Evolutionary conservation across 2,888 invertebrate species (phyloP).

Genomic region (Catocala fraxini): DNA sequence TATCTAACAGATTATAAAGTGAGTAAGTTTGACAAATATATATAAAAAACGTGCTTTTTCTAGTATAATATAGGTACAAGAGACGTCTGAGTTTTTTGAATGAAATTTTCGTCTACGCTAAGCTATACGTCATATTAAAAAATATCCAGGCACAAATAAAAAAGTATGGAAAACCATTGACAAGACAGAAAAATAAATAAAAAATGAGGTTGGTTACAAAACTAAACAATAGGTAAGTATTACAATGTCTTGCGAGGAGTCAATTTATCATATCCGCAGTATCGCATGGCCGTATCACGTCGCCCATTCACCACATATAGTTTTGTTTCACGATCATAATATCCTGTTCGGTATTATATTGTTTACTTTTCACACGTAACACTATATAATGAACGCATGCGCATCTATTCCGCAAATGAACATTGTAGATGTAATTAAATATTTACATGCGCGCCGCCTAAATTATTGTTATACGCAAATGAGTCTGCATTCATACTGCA

Average conservation of each 20-base stretch:
- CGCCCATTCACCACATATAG: constrained; percentile 75
- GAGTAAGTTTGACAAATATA: too few species aligned
- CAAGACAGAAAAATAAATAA: too few species aligned
- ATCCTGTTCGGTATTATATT: constrained; percentile 79
- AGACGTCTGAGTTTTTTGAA: too few species aligned
- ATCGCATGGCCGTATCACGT: constrained; percentile 59
- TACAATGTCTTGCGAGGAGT: constrained; percentile 46
- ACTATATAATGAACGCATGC: constrained; percentile 59
- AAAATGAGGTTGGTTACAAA: background rate
- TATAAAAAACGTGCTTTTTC: too few species aligned
- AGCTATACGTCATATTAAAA: too few species aligned
- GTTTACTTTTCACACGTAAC: constrained; percentile 82
- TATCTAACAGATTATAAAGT: too few species aligned
- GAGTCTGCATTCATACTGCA: too few species aligned
- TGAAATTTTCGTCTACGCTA: too few species aligned
- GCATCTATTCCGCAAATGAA: constrained; percentile 49
- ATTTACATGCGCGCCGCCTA: constrained; percentile 25
- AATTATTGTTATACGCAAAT: constrained; percentile 11
- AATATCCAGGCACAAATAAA: too few species aligned
- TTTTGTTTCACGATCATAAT: constrained; percentile 82
- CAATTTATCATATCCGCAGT: constrained; percentile 55
- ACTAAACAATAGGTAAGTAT: constrained; percentile 53
- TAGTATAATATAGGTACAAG: too few species aligned
- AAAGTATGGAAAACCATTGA: too few species aligned
- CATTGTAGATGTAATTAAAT: constrained; percentile 39